Evolutionary conservation across 2,888 invertebrate genomes (phyloP).

Genomic region (Cerceris ruficornis): DNA sequence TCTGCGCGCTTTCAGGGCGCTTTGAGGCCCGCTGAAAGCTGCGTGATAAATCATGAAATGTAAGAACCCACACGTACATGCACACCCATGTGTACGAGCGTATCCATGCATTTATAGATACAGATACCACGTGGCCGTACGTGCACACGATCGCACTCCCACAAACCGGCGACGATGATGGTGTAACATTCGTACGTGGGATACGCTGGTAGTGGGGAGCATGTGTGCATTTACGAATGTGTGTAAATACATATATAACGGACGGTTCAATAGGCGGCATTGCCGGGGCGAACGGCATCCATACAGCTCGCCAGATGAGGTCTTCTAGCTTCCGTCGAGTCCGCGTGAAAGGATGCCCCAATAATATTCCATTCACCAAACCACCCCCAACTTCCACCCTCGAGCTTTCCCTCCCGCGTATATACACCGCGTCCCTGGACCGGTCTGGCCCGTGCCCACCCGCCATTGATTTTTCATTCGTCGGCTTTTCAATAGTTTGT

Average conservation of each 20-base stretch:
- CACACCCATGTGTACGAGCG: slow-evolving; percentile 11
- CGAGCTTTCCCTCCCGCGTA: slow-evolving; percentile 47
- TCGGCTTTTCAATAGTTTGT: slow-evolving; percentile 81
- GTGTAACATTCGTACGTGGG: slow-evolving; percentile 37
- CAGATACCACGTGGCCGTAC: not conserved
- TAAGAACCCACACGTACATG: slow-evolving; percentile 76
- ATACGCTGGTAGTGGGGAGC: slow-evolving; percentile 20
- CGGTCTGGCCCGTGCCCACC: slow-evolving; percentile 71
- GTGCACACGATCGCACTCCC: slow-evolving; percentile 5
- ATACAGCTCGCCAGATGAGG: slow-evolving; percentile 80
- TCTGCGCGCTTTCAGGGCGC: slow-evolving; percentile 80
- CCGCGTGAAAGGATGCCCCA: slow-evolving; percentile 82
- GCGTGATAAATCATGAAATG: slow-evolving; percentile 82
- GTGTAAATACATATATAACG: slow-evolving; percentile 69
- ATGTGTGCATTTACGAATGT: slow-evolving; percentile 38
- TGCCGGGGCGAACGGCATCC: slow-evolving; percentile 79
- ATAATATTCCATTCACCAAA: slow-evolving; percentile 82
- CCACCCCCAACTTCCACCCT: slow-evolving; percentile 66
- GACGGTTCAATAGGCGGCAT: slow-evolving; percentile 80
- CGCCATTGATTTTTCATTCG: slow-evolving; percentile 81
- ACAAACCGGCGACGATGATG: slow-evolving; percentile 28
- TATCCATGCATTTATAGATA: slow-evolving; percentile 35
- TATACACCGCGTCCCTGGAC: slow-evolving; percentile 61
- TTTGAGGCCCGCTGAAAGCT: slow-evolving; percentile 80
- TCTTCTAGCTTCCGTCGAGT: slow-evolving; percentile 81